Evolutionary conservation across 2,888 invertebrate species (phyloP).

Genomic region (Scelioninae gen. 1): DNA sequence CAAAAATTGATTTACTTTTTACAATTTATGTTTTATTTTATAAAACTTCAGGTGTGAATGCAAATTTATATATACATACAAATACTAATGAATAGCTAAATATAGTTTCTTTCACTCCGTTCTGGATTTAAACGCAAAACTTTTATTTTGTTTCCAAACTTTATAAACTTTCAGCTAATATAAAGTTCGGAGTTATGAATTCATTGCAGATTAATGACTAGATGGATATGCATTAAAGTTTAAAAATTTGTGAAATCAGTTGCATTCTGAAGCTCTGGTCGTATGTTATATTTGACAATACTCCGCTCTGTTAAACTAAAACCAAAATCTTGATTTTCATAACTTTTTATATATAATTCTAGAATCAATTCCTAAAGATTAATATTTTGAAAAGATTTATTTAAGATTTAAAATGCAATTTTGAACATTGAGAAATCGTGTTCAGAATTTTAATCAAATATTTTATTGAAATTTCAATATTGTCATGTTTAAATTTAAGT

Average conservation of each 20-base stretch:
- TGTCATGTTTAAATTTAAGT: no score
- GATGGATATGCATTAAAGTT: background rate
- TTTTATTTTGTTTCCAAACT: background rate
- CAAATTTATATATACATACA: no score
- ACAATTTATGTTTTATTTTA: no score
- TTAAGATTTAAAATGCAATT: no score
- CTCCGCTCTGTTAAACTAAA: background rate
- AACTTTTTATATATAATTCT: background rate
- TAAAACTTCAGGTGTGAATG: no score
- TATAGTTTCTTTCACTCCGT: background rate
- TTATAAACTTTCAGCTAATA: background rate
- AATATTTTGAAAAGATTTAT: no score
- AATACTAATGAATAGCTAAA: no score
- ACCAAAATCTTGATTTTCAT: background rate
- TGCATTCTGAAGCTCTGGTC: background rate
- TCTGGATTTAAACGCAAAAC: constrained; percentile 1
- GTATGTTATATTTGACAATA: constrained; percentile 2
- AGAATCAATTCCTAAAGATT: no score
- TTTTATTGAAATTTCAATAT: no score
- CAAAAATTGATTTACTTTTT: no score
- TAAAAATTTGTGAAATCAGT: background rate
- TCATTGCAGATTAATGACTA: background rate
- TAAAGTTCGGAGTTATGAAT: constrained; percentile 3
- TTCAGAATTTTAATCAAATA: no score
- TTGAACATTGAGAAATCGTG: no score